Evolutionary conservation across 37 sponge, comb jelly and placozoan species (phyloP).

Genomic region (Aplysina aerophoba): DNA sequence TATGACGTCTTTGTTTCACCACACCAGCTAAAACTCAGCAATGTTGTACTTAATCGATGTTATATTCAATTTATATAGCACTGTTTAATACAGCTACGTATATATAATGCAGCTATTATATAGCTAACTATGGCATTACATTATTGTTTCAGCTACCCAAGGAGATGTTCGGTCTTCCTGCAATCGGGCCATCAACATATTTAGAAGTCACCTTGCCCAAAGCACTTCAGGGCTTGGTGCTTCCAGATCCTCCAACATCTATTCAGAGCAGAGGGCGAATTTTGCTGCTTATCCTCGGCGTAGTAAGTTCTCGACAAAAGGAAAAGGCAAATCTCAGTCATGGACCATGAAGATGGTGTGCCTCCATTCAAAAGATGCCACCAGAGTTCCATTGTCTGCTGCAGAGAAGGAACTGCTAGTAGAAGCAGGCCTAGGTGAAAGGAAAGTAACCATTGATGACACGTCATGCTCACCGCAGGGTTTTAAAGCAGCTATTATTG

Average conservation of each 20-base stretch:
- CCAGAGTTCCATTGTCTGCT: neutral
- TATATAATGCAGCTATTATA: too few relatives aligned
- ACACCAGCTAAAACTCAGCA: too few relatives aligned
- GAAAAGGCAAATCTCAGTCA: neutral
- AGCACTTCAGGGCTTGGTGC: neutral
- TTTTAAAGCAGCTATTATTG: neutral
- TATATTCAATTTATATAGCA: too few relatives aligned
- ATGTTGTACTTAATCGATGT: too few relatives aligned
- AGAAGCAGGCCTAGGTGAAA: constrained; percentile 31
- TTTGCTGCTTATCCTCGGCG: neutral
- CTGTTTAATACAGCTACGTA: too few relatives aligned
- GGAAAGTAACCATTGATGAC: constrained; percentile 19
- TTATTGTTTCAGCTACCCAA: too few relatives aligned
- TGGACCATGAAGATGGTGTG: neutral
- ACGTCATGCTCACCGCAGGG: constrained; percentile 27
- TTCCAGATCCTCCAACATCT: neutral
- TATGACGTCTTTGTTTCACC: too few relatives aligned
- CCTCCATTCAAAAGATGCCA: neutral
- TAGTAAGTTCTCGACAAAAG: neutral
- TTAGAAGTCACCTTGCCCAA: too few relatives aligned
- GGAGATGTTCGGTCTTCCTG: too few relatives aligned
- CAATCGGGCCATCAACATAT: too few relatives aligned
- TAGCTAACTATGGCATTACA: too few relatives aligned
- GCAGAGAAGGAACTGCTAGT: neutral
- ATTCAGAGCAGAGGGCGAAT: neutral